A percentile compares a stretch with the other conserved stretches of the same genome.
phyloP scores from a whole-genome alignment of 2,888 invertebrate species.

The Nymphalis c-album region DNA sequence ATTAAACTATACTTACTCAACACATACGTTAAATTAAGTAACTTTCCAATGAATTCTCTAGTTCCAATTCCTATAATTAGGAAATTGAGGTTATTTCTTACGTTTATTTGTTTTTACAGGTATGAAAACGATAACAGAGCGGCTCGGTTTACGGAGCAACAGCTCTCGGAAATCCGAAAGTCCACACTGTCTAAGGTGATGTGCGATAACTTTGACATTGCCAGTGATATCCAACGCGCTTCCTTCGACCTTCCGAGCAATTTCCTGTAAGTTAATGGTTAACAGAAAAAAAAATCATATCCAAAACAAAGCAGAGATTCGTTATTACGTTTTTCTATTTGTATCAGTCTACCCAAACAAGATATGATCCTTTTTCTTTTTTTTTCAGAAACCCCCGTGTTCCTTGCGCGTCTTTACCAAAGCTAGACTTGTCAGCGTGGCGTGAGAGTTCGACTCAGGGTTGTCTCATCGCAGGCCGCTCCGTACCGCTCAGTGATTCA shows the following conservation, averaged over 20 bases:
- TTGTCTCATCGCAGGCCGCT: slow-evolving; percentile 90
- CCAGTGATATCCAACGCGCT: slow-evolving; percentile 92
- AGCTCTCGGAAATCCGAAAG: slow-evolving; percentile 93
- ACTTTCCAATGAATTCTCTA: too few species aligned
- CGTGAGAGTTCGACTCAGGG: slow-evolving; percentile 88
- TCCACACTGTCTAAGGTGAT: slow-evolving; percentile 91
- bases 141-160: slow-evolving; percentile 90
- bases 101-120: slow-evolving; percentile 61
- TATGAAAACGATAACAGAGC: slow-evolving; percentile 93
- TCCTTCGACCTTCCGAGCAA: slow-evolving; percentile 95
- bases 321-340: too few species aligned
- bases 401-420: slow-evolving; percentile 90
- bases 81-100: background rate
- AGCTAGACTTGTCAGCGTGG: slow-evolving; percentile 91
- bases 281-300: background rate
- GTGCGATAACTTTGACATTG: slow-evolving; percentile 94
- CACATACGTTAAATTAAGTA: too few species aligned
- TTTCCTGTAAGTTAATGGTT: slow-evolving; percentile 84
- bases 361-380: background rate
- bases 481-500: slow-evolving; percentile 89
- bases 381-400: slow-evolving; percentile 89
- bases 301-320: background rate
- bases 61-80: background rate
- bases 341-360: background rate
- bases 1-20: too few species aligned